Conservation (phyloP, 2,113 vertebrate genomes). For the Callaeas wilsoni region DNA sequence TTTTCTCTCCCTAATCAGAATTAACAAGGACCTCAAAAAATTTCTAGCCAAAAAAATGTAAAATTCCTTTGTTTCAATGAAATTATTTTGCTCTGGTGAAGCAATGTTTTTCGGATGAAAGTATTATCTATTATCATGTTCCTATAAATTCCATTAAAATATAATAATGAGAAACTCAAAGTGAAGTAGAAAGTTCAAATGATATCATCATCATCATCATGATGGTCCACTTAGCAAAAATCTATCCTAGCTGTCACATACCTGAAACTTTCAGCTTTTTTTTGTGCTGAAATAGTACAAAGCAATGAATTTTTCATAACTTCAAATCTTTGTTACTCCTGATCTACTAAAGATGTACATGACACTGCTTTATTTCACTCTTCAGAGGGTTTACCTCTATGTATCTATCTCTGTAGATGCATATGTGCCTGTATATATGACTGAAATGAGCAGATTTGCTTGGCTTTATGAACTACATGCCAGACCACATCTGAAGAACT, state of each 20-base stretch:
- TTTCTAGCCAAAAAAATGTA: neutral
- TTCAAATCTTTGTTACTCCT: neutral
- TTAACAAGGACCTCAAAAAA: neutral
- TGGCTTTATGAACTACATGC: constrained; percentile 85
- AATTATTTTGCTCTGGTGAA: neutral
- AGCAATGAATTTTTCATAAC: neutral
- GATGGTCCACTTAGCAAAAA: neutral
- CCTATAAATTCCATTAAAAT: neutral
- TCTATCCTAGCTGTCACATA: neutral
- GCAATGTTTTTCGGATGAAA: neutral
- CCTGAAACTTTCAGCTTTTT: neutral
- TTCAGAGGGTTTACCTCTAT: neutral
- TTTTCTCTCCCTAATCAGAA: neutral
- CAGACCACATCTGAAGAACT: constrained; percentile 88
- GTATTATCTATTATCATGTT: neutral
- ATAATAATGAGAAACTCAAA: neutral
- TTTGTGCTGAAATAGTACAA: neutral
- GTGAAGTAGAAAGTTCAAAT: neutral
- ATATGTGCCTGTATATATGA: neutral
- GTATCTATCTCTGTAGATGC: neutral
- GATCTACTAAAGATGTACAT: neutral
- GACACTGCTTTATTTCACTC: neutral
- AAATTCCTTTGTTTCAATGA: neutral
- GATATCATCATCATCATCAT: neutral
- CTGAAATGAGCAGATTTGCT: constrained; percentile 78